Conservation (phyloP, 1,140 invertebrate genomes). For the Battus philenor region DNA sequence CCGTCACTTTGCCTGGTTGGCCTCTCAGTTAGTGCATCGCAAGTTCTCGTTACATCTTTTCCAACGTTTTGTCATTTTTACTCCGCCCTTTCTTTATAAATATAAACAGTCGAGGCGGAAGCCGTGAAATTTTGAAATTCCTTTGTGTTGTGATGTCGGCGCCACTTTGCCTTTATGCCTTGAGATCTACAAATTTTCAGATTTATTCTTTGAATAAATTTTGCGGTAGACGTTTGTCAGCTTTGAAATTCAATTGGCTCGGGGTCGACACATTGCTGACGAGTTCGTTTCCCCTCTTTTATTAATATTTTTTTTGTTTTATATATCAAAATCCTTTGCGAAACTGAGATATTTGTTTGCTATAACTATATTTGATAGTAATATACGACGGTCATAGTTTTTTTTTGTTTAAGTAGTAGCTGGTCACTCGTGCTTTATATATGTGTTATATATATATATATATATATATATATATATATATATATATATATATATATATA, state of each 20-base stretch:
- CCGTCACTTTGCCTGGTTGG: no score
- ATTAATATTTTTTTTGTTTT: slow-evolving; percentile 48
- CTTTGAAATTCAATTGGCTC: slow-evolving; percentile 75
- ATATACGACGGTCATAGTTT: slow-evolving; percentile 1
- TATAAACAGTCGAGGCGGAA: slow-evolving; percentile 68
- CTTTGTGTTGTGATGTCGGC: slow-evolving; percentile 70
- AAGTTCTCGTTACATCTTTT: slow-evolving; percentile 41
- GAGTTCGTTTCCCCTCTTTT: slow-evolving; percentile 57
- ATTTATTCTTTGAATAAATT: slow-evolving; percentile 76
- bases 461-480: no score
- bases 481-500: not conserved
- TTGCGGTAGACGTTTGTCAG: slow-evolving; percentile 71
- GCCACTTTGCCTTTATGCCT: slow-evolving; percentile 70
- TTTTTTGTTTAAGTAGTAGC: slow-evolving; percentile 3
- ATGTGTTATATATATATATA: no score
- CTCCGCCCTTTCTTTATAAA: slow-evolving; percentile 61
- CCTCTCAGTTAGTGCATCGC: no score
- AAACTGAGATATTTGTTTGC: no score
- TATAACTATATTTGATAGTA: not conserved
- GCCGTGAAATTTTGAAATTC: slow-evolving; percentile 74
- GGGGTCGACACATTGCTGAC: slow-evolving; percentile 67
- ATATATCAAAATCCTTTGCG: slow-evolving; percentile 29
- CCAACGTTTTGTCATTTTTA: slow-evolving; percentile 67
- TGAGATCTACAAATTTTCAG: slow-evolving; percentile 76
- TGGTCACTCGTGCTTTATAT: no score